These are phyloP conservation scores for Promerops cafer DNA, from an alignment of 2,113 vertebrate species.

Conservation along the genomic window DNA sequence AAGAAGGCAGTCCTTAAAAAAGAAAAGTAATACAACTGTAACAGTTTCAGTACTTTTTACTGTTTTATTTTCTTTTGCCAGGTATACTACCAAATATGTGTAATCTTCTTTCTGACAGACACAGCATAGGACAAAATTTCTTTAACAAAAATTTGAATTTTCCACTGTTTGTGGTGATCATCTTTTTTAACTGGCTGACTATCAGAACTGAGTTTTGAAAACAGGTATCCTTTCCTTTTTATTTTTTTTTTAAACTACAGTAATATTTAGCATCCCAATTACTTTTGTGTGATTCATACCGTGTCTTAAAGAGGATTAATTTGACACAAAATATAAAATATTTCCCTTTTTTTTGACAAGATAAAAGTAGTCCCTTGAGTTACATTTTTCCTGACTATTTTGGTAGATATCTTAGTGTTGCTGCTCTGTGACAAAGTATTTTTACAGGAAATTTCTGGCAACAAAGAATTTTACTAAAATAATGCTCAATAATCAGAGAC, in stretches of 20 bases:
- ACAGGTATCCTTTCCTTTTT: background rate
- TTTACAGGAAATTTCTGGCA: background rate
- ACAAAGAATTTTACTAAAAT: background rate
- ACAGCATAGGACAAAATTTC: background rate
- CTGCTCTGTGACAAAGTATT: background rate
- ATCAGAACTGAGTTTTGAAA: background rate
- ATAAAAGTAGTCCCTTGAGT: background rate
- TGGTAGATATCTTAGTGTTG: background rate
- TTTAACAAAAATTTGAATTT: background rate
- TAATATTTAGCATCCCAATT: background rate
- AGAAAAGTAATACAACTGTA: background rate
- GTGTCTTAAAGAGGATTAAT: background rate
- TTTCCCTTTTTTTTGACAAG: background rate
- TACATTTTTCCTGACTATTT: background rate
- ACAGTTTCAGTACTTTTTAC: background rate
- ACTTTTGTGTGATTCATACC: background rate
- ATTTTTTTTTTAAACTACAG: background rate
- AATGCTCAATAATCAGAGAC: background rate
- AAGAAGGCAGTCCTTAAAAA: background rate
- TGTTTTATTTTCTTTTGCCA: background rate
- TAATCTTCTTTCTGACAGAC: background rate
- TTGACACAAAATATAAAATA: constrained; percentile 7
- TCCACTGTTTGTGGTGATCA: background rate
- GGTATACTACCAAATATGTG: background rate
- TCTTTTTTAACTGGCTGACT: background rate